phyloP scores from a whole-genome alignment of 2,888 invertebrate genomes.

The Chrysomela aeneicollis region DNA sequence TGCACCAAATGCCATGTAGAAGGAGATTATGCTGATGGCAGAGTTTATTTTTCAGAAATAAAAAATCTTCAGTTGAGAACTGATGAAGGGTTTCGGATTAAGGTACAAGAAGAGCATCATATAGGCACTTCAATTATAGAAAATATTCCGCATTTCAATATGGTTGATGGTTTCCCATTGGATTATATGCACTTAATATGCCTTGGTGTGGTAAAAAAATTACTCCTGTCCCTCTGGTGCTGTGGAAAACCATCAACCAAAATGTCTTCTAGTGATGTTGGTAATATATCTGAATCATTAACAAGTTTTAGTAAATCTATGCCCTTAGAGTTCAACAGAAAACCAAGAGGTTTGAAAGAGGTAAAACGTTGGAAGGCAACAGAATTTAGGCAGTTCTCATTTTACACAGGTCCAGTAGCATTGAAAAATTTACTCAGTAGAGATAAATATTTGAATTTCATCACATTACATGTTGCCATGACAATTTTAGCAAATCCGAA shows the following conservation, averaged over 20 bases:
- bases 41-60: slow-evolving; percentile 32
- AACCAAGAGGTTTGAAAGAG: slow-evolving; percentile 23
- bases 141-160: slow-evolving; percentile 32
- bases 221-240: slow-evolving; percentile 23
- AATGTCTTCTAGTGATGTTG: slow-evolving; percentile 13
- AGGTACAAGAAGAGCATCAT: slow-evolving; percentile 35
- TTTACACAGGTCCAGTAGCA: slow-evolving; percentile 26
- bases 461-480: slow-evolving; percentile 25
- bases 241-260: slow-evolving; percentile 24
- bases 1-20: slow-evolving; percentile 35
- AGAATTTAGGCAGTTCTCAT: slow-evolving; percentile 25
- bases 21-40: slow-evolving; percentile 19
- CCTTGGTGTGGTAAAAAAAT: slow-evolving; percentile 24
- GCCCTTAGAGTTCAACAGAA: slow-evolving; percentile 27
- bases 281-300: slow-evolving; percentile 23
- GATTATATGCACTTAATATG: slow-evolving; percentile 39
- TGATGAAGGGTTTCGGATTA: slow-evolving; percentile 28
- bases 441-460: slow-evolving; percentile 25
- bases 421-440: slow-evolving; percentile 18
- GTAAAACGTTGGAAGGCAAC: slow-evolving; percentile 27
- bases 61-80: slow-evolving; percentile 29
- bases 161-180: slow-evolving; percentile 36
- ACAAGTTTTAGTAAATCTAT: slow-evolving; percentile 9
- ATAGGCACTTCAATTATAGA: slow-evolving; percentile 28
- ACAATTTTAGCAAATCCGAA: slow-evolving; percentile 23